A percentile compares a stretch with the other conserved stretches of the same genome.
These are phyloP conservation scores for Heteromurus nitidus DNA, from an alignment of 2,888 invertebrate genomes.

Conservation along the genomic window DNA sequence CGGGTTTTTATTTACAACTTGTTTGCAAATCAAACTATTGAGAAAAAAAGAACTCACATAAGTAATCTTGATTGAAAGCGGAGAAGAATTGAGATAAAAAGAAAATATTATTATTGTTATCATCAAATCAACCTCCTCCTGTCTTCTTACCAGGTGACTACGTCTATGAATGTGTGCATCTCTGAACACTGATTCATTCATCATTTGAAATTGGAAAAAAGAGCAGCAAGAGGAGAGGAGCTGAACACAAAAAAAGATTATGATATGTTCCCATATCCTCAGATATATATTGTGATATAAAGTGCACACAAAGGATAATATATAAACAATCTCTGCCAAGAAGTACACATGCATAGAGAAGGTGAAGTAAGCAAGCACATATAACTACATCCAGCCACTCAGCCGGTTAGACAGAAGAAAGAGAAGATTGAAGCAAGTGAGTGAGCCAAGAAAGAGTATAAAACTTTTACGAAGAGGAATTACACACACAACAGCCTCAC, in stretches of 20 bases:
- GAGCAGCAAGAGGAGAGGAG: background rate
- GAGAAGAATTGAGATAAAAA: constrained; percentile 26
- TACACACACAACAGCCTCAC: background rate
- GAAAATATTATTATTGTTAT: constrained; percentile 26
- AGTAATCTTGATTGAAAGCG: constrained; percentile 24
- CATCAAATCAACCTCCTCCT: constrained; percentile 5
- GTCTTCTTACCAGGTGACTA: background rate
- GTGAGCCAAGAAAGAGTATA: background rate
- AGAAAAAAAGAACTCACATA: too few species aligned
- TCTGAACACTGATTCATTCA: background rate
- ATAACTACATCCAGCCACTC: constrained; percentile 44
- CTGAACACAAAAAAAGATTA: background rate
- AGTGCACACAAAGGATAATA: constrained; percentile 8
- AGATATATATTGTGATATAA: background rate
- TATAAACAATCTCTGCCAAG: background rate
- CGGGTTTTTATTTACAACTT: too few species aligned
- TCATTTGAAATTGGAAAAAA: background rate
- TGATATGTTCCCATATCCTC: background rate
- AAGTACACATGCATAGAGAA: background rate
- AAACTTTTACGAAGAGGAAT: background rate
- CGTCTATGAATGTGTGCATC: background rate
- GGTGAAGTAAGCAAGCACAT: constrained; percentile 47
- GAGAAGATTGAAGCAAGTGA: constrained; percentile 3
- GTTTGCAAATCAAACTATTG: background rate
- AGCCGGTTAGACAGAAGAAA: constrained; percentile 33